Evolutionary conservation across 2,888 invertebrate species (phyloP), one percentile per base, ranked within the genome.

Genomic region (Oxytorus armatus): DNA sequence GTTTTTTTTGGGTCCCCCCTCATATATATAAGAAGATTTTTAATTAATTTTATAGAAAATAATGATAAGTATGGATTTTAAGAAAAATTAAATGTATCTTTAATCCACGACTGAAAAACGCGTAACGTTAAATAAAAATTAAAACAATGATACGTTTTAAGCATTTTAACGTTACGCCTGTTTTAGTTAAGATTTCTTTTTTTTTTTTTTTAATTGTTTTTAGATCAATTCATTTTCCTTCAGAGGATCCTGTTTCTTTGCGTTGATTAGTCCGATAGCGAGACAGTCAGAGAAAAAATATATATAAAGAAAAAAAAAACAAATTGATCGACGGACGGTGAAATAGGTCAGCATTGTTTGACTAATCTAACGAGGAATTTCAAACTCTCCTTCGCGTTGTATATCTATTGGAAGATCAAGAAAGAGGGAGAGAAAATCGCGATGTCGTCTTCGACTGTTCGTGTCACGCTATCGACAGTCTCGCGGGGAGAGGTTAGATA

Each of bases 401-500:
- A 2, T 1, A 5, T 5, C 39, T 18, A 39, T 36, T 61, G 55
- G 11, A 11, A 47, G 14, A 33, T 23, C 70, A 66, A 25, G 36
- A n/a, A 25, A 42, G 55, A 51, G 39, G 23, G 16, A 39, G 47
- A 3, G 51, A 14, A 55, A 63, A 74, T 65, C 21, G 57, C 44
- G 49, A 55, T 57, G 21, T 74, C 68, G 53, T 61, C 36, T 68
- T 72, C 66, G 63, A 29, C 23, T 69, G 65, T 55, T 63, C 68
- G 75, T 59, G 76, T 70, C 69, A 72, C 72, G 77, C 69, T 66
- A 79, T 75, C 79, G 70, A 70, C 72, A 76, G 66, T 68, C 57
- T 66, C 69, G 65, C 53, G 69, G 68, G 70, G 69, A 63, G 77
- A 84, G 86, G 84, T 76, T 89, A 88, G 89, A 86, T 89, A 90